A percentile compares a stretch with the other conserved stretches of the same genome.
Evolutionary conservation across 2,888 invertebrate genomes (phyloP).

Genomic region (Andricus quercusramuli): DNA sequence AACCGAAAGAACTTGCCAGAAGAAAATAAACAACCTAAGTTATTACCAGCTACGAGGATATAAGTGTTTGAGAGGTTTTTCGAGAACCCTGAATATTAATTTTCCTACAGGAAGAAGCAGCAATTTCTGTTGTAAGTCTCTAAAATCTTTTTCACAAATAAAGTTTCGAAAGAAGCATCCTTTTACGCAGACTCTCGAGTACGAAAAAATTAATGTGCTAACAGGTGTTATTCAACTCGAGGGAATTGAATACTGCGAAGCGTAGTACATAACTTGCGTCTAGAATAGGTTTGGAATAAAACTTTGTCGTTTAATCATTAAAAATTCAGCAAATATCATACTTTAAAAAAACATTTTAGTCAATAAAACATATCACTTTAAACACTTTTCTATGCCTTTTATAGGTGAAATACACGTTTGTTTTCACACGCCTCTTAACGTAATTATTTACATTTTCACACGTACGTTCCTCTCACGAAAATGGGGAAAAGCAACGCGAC

Average conservation of each 20-base stretch:
- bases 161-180: neutral
- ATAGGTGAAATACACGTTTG: neutral
- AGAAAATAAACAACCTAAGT: too few species aligned
- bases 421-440: constrained; percentile 22
- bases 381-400: neutral
- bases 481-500: neutral
- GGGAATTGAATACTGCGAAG: neutral
- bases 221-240: neutral
- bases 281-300: too few species aligned
- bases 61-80: neutral
- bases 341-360: neutral
- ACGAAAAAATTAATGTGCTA: neutral
- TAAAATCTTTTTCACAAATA: neutral
- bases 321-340: too few species aligned
- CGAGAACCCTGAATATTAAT: neutral
- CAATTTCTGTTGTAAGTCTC: neutral
- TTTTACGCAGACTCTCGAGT: neutral
- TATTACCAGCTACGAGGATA: neutral
- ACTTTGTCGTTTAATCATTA: too few species aligned
- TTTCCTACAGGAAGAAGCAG: neutral
- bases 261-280: neutral
- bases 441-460: constrained; percentile 45
- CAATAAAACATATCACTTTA: neutral
- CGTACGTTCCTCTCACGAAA: neutral
- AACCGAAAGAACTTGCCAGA: too few species aligned